Percentiles rank a stretch among this genome's conserved stretches.
These are phyloP conservation scores for Onychomys arenicola DNA, from an alignment of 2,797 vertebrate genomes.

Conservation along the genomic window DNA sequence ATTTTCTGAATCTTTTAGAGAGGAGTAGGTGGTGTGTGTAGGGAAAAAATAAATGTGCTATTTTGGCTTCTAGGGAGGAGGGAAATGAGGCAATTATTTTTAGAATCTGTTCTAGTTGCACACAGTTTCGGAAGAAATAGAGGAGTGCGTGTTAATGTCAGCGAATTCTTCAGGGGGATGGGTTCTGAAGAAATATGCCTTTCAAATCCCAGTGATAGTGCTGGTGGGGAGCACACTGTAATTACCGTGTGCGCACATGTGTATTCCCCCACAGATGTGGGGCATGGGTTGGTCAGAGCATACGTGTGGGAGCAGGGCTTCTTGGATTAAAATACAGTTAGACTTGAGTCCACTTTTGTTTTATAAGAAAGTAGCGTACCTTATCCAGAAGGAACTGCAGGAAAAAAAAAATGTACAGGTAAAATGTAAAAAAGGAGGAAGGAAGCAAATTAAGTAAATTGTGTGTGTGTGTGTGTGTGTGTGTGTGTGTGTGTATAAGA, in stretches of 20 bases:
- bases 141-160: conserved; percentile 72
- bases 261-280: background rate
- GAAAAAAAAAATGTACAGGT: background rate
- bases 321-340: conserved; percentile 19
- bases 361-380: background rate
- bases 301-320: background rate
- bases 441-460: background rate
- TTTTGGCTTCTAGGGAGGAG: conserved; percentile 75
- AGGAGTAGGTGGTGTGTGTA: conserved; percentile 74
- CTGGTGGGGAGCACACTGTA: background rate
- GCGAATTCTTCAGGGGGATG: conserved; percentile 43
- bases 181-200: conserved; percentile 25
- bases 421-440: conserved; percentile 3
- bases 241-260: background rate
- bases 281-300: background rate
- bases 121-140: conserved; percentile 68
- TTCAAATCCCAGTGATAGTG: background rate
- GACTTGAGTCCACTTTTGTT: background rate
- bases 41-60: conserved; percentile 77
- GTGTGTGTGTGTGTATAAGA: background rate
- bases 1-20: conserved; percentile 73
- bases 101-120: conserved; percentile 80
- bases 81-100: conserved; percentile 76
- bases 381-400: background rate
- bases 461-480: too few species aligned